Percentiles rank a stretch among this genome's conserved stretches.
phyloP scores from a whole-genome alignment of 2,113 vertebrate genomes.

The Plecotus auritus region DNA sequence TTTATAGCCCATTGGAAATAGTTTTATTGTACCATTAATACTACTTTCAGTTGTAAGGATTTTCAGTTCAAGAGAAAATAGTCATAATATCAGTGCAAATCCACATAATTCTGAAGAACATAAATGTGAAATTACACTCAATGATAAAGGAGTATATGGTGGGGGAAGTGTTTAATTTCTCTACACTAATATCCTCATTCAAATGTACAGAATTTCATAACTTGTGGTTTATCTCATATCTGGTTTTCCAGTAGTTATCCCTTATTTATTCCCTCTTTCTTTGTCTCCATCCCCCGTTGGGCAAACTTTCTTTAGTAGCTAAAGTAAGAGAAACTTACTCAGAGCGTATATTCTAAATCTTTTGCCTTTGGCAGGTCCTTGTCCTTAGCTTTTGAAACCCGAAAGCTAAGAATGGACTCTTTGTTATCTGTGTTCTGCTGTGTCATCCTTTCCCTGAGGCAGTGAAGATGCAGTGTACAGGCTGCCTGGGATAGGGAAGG shows the following conservation, averaged over 20 bases:
- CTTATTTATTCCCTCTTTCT: neutral
- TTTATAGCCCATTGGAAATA: neutral
- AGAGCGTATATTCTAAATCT: neutral
- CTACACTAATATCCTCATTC: neutral
- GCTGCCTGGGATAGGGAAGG: neutral
- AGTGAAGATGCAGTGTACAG: neutral
- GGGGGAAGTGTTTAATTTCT: neutral
- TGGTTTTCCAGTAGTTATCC: neutral
- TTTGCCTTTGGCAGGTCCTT: conserved; percentile 21
- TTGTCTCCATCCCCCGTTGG: neutral
- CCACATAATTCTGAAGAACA: neutral
- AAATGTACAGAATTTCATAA: neutral
- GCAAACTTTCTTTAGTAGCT: neutral
- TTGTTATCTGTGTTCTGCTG: conserved; percentile 60
- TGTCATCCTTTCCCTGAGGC: conserved; percentile 45
- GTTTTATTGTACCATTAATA: neutral
- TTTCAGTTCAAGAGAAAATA: neutral
- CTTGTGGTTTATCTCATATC: neutral
- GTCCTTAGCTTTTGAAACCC: conserved; percentile 25
- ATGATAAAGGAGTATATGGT: neutral
- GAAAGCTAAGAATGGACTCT: conserved; percentile 43
- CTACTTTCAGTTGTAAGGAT: neutral
- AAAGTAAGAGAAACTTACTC: neutral
- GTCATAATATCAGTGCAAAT: neutral
- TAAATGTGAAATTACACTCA: neutral